Percentiles rank a stretch among this genome's conserved stretches.
Conservation (phyloP, 2,797 vertebrate genomes). For the Enoplosus armatus region DNA sequence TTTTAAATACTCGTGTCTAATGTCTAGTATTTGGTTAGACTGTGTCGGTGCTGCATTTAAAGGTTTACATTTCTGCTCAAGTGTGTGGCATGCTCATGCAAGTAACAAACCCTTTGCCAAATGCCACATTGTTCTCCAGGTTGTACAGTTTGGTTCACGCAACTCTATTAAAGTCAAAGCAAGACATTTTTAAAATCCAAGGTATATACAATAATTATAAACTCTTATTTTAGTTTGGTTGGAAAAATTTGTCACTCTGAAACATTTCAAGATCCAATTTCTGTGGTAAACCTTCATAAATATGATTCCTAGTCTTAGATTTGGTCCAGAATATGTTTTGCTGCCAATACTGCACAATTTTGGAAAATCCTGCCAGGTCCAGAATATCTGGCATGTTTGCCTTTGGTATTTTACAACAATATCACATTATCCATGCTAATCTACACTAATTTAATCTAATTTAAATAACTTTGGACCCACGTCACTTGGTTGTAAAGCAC, state of each 20-base stretch:
- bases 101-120: not conserved
- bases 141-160: not conserved
- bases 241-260: not conserved
- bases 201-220: not conserved
- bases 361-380: not conserved
- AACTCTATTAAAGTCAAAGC: not conserved
- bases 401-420: constrained; percentile 4
- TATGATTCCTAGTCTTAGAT: not conserved
- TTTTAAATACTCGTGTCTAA: not conserved
- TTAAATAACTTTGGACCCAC: constrained; percentile 11
- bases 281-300: not conserved
- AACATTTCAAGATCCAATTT: not conserved
- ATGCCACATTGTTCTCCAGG: not conserved
- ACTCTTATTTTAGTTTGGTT: not conserved
- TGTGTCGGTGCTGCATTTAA: not conserved
- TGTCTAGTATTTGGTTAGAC: not conserved
- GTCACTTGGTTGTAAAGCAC: constrained; percentile 31
- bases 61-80: not conserved
- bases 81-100: not conserved
- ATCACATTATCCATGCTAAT: constrained; percentile 30
- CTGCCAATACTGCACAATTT: not conserved
- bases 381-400: constrained; percentile 15
- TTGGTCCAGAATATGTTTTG: constrained; percentile 10
- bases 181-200: not conserved
- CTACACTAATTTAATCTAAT: constrained; percentile 7